phyloP scores from a whole-genome alignment of 2,113 vertebrate species.

The Nyctereutes procyonoides region DNA sequence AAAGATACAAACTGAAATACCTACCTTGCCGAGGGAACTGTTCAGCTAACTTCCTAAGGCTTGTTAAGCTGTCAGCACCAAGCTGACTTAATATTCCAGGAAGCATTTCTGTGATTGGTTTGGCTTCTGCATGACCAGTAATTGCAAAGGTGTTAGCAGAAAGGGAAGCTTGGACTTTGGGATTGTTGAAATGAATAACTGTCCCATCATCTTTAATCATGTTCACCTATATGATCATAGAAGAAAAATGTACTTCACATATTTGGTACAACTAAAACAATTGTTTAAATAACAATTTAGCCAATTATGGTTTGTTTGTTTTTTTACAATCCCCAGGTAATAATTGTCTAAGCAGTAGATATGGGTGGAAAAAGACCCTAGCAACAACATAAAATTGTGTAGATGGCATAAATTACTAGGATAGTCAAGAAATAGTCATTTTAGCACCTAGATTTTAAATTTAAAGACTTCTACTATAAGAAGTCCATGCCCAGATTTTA shows the following conservation, averaged over 20 bases:
- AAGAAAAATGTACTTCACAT: constrained; percentile 67
- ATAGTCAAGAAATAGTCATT: constrained; percentile 40
- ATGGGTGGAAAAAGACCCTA: neutral
- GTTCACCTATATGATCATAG: constrained; percentile 92
- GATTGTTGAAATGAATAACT: constrained; percentile 99
- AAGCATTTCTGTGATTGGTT: constrained; percentile 99
- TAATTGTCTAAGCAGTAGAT: constrained; percentile 35
- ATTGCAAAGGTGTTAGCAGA: constrained; percentile 99
- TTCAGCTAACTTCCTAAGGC: constrained; percentile 97
- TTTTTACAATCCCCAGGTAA: constrained; percentile 17
- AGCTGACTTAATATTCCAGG: constrained; percentile 99
- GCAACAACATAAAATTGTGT: constrained; percentile 27
- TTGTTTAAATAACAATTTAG: neutral
- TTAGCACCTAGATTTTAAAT: constrained; percentile 62
- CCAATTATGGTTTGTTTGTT: neutral
- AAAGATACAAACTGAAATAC: constrained; percentile 62
- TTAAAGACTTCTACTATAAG: constrained; percentile 49
- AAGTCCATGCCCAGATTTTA: neutral
- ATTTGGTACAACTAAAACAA: constrained; percentile 48
- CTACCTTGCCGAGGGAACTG: constrained; percentile 98
- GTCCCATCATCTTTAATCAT: constrained; percentile 99
- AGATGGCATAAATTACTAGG: constrained; percentile 39
- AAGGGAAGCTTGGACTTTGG: constrained; percentile 98
- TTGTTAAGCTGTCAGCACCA: constrained; percentile 98
- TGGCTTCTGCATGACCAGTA: constrained; percentile 97